Evolutionary conservation across 35 echinoderm and acorn worm species (phyloP).

Genomic region (Ophioderma brevispina): DNA sequence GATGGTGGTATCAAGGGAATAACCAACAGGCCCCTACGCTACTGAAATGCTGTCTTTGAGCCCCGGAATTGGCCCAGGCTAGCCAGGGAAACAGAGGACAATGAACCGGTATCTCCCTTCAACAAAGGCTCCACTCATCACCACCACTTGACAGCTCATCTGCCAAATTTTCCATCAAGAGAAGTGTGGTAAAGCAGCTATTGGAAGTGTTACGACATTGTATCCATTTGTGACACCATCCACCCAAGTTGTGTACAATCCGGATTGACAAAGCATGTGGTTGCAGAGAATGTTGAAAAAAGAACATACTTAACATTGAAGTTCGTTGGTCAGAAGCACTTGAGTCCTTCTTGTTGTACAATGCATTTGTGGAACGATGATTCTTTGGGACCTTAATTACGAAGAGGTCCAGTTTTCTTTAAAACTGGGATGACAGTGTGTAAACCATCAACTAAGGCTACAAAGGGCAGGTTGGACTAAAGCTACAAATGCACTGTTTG

Average conservation of each 20-base stretch:
- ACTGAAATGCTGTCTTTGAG: no score
- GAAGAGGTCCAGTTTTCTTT: no score
- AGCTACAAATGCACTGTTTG: no score
- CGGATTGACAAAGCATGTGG: no score
- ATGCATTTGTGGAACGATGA: no score
- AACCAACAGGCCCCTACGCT: neutral
- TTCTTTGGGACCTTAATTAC: no score
- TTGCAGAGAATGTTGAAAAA: no score
- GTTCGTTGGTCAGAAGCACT: neutral
- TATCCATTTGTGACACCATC: neutral
- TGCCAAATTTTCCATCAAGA: neutral
- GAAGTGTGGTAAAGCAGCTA: neutral
- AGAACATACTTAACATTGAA: neutral
- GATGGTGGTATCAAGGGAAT: neutral
- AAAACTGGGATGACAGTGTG: no score
- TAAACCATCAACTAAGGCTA: neutral
- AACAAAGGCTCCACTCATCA: no score
- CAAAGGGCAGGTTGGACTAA: neutral
- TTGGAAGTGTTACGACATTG: neutral
- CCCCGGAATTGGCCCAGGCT: neutral
- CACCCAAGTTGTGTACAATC: no score
- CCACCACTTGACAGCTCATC: neutral
- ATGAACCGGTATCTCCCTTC: neutral
- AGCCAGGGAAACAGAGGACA: neutral
- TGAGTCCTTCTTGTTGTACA: neutral